Percentiles rank a stretch among this genome's conserved stretches.
phyloP scores from a whole-genome alignment of 2,113 vertebrate genomes.

The Notarius lentiginosus region DNA sequence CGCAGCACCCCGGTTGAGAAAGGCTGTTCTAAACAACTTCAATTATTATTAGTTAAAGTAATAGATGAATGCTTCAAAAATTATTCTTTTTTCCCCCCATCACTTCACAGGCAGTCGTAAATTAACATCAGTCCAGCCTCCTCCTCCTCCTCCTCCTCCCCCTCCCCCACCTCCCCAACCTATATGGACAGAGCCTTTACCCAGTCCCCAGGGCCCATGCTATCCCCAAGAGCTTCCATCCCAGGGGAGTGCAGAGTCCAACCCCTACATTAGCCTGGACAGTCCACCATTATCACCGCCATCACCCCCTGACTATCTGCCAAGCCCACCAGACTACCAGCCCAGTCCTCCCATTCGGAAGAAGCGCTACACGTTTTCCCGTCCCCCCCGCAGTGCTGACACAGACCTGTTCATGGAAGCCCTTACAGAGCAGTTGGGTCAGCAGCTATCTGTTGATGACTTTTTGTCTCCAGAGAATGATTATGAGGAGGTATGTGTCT shows the following conservation, averaged over 20 bases:
- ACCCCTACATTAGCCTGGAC: conserved; percentile 94
- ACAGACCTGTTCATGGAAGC: conserved; percentile 90
- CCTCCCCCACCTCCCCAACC: conserved; percentile 43
- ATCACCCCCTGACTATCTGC: conserved; percentile 68
- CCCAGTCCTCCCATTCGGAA: conserved; percentile 64
- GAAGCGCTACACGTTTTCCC: conserved; percentile 92
- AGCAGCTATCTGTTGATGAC: conserved; percentile 84
- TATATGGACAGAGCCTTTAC: conserved; percentile 79
- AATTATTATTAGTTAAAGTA: background rate
- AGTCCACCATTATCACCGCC: conserved; percentile 86
- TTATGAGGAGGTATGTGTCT: conserved; percentile 85
- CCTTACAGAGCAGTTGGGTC: conserved; percentile 89
- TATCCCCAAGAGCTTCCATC: conserved; percentile 79
- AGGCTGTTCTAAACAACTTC: no score
- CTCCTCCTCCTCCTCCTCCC: conserved; percentile 27
- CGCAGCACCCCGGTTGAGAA: no score
- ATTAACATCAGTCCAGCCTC: conserved; percentile 40
- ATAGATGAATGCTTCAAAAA: background rate
- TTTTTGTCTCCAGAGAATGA: conserved; percentile 93
- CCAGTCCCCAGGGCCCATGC: conserved; percentile 73
- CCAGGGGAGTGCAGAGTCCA: conserved; percentile 91
- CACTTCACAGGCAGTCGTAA: conserved; percentile 75
- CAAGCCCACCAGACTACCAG: conserved; percentile 73
- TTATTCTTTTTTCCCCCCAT: background rate
- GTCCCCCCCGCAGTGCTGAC: conserved; percentile 82